Evolutionary conservation across 2,113 vertebrate species (phyloP), one percentile per base, ranked within the genome.

Genomic region (Edolisoma coerulescens): DNA sequence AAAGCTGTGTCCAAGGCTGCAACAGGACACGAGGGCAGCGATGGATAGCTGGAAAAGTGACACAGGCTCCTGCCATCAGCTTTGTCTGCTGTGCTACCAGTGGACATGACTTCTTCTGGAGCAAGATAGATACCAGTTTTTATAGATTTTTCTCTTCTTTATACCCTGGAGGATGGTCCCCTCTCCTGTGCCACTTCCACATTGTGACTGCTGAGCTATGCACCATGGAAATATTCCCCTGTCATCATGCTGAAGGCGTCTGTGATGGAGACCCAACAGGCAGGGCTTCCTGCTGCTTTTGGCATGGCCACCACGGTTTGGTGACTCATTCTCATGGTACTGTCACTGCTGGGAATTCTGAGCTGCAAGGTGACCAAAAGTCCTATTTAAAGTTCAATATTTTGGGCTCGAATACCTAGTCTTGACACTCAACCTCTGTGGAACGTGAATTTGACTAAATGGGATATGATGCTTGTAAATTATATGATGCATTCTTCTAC

Each of bases 131-230:
- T 24, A 91, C 56, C 82, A 84, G 32, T 8, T 87, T 59, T 94
- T 87, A 84, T 42, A 94, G 84, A 86, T 95, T 45, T 45, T n/a
- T 82, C 84, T 37, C 64, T 93, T 95, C 93, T 91, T 87, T 68
- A 70, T 52, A 79, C 65, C 71, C 41, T 63, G 59, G 74, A 84
- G 33, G 28, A 49, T 44, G 37, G 74, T 74, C 10, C 65, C 53
- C 50, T 88, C 35, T 93, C 78, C 89, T 81, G 60, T 50, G 45
- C 87, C 84, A 39, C 68, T 60, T 77, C 80, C 91, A 53, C 7
- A 12, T n/a, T n/a, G n/a, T 45, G 69, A 59, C 89, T 53, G 84
- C 54, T 86, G 91, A 90, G 59, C 80, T 41, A 23, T 53, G 91
- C 47, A 67, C 39, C 88, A 73, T 7, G 64, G 68, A 81, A 94